Evolutionary conservation across 2,113 vertebrate species (phyloP).

Genomic region (Cyanoliseus patagonus): DNA sequence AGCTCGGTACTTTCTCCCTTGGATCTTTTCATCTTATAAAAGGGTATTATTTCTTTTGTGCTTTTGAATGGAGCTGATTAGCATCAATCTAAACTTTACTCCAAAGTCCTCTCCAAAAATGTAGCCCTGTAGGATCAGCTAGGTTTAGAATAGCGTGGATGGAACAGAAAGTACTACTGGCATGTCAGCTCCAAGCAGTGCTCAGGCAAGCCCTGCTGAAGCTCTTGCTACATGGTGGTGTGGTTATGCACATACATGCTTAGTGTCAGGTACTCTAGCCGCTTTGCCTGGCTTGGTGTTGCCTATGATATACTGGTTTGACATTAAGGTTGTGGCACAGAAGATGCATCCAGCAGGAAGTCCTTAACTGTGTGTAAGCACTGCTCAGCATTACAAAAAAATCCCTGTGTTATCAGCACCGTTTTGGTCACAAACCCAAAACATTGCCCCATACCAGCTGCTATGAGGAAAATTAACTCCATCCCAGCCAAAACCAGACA

Average conservation of each 20-base stretch:
- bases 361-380: fast-evolving
- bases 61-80: background rate
- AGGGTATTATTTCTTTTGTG: background rate
- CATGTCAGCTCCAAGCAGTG: background rate
- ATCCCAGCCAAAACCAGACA: background rate
- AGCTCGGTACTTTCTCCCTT: background rate
- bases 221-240: background rate
- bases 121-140: background rate
- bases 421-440: background rate
- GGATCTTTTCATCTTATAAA: background rate
- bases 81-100: background rate
- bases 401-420: background rate
- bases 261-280: background rate
- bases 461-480: background rate
- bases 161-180: background rate
- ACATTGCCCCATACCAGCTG: background rate
- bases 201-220: background rate
- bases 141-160: background rate
- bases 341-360: background rate
- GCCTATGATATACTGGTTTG: background rate
- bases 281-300: background rate
- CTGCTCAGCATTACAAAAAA: background rate
- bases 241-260: background rate
- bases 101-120: background rate
- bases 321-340: background rate